Evolutionary conservation across 1,140 invertebrate genomes (phyloP), one percentile per base, ranked within the genome.

Genomic region (Fopius arisanus): DNA sequence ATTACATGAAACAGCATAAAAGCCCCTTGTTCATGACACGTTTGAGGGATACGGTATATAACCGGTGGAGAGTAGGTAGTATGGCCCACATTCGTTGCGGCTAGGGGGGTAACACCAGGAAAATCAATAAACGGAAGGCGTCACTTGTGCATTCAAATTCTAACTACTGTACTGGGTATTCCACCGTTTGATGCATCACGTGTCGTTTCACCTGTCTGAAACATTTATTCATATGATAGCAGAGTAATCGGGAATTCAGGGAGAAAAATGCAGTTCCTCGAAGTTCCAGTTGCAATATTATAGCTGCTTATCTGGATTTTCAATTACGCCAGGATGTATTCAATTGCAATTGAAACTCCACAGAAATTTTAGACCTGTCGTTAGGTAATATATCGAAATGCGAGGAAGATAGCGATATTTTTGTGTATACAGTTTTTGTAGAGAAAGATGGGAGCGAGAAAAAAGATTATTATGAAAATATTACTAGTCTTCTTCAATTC

Each of bases 71-170:
- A 21, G 33, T 67, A 67, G 65, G 28, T 33, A 40, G 69, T 73
- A 78, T 84, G 81, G 82, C 83, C 81, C 83, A 85, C 78, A 82
- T 86, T 81, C 78, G 78, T 75, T 54, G 67, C 62, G 78, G 74
- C 75, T 78, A 77, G 73, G 74, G 43, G 23, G 14, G n/a, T 21
- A 21, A 19, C 23, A 70, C 74, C 70, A 72, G 31, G 43, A 81
- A 83, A 87, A 87, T 87, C 86, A 86, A 87, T 87, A 87, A 85
- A 80, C 82, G 83, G 82, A 87, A 85, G 79, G 80, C 78, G 76
- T 71, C 74, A 79, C 75, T 80, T 79, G 75, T 77, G 73, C 70
- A 80, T 82, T 81, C 73, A 76, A 31, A 73, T 72, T 72, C 51
- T 14, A 19, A 59, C 54, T 2, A 26, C 21, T 59, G 54, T 59